These are phyloP conservation scores for Molothrus aeneus DNA, from an alignment of 2,797 vertebrate genomes.

Conservation along the genomic window DNA sequence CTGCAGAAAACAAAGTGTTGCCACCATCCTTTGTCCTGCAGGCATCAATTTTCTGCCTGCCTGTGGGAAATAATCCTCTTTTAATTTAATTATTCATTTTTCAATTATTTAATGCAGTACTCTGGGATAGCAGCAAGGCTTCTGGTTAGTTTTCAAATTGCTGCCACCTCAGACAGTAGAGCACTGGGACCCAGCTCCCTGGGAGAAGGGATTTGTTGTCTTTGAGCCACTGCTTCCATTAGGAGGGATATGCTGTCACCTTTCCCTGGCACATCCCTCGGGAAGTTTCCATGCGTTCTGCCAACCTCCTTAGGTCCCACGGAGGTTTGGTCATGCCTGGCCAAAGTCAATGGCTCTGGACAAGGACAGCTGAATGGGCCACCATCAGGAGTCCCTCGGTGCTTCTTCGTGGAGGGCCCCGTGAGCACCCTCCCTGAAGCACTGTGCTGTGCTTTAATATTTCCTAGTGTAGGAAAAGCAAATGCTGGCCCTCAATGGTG, in stretches of 20 bases:
- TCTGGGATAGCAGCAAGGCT: background rate
- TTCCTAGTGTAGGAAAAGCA: background rate
- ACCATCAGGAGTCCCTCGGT: background rate
- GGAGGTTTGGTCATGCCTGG: background rate
- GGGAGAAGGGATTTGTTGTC: background rate
- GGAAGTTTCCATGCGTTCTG: conserved; percentile 15
- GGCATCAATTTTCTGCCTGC: conserved; percentile 55
- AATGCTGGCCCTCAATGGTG: background rate
- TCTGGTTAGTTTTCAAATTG: conserved; percentile 33
- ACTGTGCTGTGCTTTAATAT: background rate
- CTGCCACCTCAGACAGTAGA: background rate
- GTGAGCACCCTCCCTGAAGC: background rate
- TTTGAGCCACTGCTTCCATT: conserved; percentile 13
- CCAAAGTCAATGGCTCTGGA: background rate
- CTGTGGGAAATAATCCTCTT: conserved; percentile 65
- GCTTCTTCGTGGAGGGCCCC: background rate
- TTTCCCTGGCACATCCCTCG: background rate
- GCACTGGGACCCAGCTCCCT: background rate
- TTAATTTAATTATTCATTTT: conserved; percentile 71
- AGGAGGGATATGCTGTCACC: background rate
- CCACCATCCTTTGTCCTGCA: conserved; percentile 37
- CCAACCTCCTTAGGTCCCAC: background rate
- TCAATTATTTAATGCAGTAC: conserved; percentile 51
- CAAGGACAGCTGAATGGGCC: background rate
- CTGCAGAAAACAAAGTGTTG: conserved; percentile 48